Conservation (phyloP, 1,140 invertebrate species). For the Lucilia cuprina region DNA sequence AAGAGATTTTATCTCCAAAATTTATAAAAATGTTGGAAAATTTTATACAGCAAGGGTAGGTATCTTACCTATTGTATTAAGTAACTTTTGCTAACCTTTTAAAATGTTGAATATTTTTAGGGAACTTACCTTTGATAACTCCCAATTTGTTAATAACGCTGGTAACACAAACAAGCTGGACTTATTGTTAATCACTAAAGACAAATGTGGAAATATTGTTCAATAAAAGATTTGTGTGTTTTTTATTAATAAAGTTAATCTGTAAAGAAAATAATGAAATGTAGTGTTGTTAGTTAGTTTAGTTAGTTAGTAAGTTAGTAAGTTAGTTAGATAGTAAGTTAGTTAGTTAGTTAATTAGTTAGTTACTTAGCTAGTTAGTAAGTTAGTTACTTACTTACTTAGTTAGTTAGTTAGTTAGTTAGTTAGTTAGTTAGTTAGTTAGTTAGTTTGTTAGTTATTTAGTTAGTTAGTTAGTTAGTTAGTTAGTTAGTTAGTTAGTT, state of each 20-base stretch:
- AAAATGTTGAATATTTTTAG: conserved; percentile 8
- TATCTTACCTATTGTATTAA: background rate
- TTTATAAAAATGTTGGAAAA: conserved; percentile 46
- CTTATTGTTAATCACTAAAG: conserved; percentile 24
- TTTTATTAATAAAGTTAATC: background rate
- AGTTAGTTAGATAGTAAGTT: too few species aligned
- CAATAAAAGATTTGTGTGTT: background rate
- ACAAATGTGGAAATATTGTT: conserved; percentile 23
- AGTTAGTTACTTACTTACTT: too few species aligned
- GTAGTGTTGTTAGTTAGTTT: too few species aligned
- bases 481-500: too few species aligned
- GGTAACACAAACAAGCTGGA: conserved; percentile 37
- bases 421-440: too few species aligned
- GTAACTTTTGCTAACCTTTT: background rate
- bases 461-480: too few species aligned
- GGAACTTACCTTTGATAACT: conserved; percentile 25
- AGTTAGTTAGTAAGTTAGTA: too few species aligned
- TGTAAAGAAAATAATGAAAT: background rate
- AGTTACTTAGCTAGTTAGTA: too few species aligned
- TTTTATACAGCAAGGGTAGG: conserved; percentile 39
- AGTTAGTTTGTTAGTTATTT: too few species aligned
- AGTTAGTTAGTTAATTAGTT: too few species aligned
- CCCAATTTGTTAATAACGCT: conserved; percentile 35
- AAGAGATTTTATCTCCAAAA: conserved; percentile 42
- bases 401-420: too few species aligned